Evolutionary conservation across 2,888 invertebrate genomes (phyloP).

Genomic region (Strigamia maritima): DNA sequence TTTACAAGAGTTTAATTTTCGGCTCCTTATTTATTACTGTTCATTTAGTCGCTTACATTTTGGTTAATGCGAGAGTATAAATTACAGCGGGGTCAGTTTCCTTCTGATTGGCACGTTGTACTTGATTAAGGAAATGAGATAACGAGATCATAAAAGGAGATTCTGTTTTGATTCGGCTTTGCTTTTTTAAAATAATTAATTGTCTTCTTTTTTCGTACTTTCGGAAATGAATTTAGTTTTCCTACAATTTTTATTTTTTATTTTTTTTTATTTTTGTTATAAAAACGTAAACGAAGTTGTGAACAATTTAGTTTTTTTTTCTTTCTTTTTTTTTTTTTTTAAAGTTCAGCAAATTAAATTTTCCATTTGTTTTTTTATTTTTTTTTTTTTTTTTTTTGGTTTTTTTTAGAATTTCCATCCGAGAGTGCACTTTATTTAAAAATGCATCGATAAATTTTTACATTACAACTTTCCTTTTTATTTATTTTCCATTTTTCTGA

Average conservation of each 20-base stretch:
- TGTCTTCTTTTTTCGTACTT: not conserved
- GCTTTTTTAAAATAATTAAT: too few species aligned
- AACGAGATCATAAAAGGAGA: not conserved
- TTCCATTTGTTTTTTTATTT: constrained; percentile 8
- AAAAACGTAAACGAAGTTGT: not conserved
- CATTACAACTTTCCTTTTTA: not conserved
- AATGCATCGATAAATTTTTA: not conserved
- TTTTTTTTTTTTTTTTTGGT: not conserved
- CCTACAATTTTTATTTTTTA: not conserved
- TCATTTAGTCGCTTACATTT: constrained; percentile 20
- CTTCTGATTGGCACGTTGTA: not conserved
- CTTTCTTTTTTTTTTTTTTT: not conserved
- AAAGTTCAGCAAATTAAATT: not conserved
- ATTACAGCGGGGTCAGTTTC: constrained; percentile 1
- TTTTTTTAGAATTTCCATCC: not conserved
- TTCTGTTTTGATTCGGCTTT: too few species aligned
- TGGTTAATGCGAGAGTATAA: not conserved
- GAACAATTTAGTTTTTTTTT: not conserved
- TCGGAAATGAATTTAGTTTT: not conserved
- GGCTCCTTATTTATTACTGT: constrained; percentile 6
- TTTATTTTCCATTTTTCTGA: not conserved
- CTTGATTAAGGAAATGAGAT: constrained; percentile 13
- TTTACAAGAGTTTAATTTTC: constrained; percentile 25
- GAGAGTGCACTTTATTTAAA: not conserved
- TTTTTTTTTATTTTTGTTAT: not conserved